Conservation (phyloP, 2,888 invertebrate species). For the Hymenopus coronatus region DNA sequence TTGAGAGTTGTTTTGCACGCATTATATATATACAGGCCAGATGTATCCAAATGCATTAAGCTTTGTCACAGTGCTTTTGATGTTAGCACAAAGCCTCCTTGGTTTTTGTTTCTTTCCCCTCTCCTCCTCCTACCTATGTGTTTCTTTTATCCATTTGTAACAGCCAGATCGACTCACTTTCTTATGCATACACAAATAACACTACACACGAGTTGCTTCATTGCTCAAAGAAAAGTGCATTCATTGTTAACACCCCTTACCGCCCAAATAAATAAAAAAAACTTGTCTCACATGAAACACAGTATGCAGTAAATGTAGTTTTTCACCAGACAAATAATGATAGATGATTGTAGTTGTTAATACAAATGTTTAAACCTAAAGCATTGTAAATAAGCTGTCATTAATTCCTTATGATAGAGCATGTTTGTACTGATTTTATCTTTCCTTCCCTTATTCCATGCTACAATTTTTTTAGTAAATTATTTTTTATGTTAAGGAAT, state of each 20-base stretch:
- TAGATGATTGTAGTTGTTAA: background rate
- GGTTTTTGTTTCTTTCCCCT: background rate
- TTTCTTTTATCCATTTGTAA: background rate
- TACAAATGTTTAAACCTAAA: background rate
- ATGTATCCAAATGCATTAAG: background rate
- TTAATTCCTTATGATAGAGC: background rate
- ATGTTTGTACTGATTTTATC: background rate
- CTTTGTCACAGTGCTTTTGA: background rate
- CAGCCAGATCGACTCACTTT: background rate
- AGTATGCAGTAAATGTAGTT: background rate
- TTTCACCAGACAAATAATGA: slow-evolving; percentile 11
- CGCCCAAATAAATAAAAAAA: background rate
- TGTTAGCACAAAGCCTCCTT: background rate
- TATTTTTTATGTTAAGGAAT: background rate
- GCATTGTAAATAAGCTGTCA: background rate
- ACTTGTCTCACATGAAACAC: background rate
- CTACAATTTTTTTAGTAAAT: background rate
- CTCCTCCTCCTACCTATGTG: background rate
- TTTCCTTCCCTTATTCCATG: background rate
- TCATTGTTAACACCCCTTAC: slow-evolving; percentile 21
- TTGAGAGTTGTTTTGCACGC: background rate
- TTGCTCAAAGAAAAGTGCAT: slow-evolving; percentile 22
- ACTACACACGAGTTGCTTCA: slow-evolving; percentile 10
- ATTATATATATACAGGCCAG: background rate
- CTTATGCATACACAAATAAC: background rate